Evolutionary conservation across 1,140 invertebrate species (phyloP), one percentile per base, ranked within the genome.

Genomic region (Drosophila nikananu): DNA sequence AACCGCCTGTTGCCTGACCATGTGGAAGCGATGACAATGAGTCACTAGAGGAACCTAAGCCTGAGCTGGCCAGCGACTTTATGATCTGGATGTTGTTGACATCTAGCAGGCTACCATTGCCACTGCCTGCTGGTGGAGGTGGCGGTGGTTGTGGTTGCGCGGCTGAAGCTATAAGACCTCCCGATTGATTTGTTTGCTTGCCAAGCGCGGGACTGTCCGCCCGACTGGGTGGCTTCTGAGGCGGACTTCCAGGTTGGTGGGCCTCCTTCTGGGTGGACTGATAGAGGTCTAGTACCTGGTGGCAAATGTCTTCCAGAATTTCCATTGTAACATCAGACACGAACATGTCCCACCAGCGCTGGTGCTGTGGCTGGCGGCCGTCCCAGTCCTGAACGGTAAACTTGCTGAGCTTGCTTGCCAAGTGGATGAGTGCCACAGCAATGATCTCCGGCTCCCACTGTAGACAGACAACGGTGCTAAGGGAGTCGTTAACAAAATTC

Each of bases 401-500:
- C 93, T 99, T 99, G 90, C 97, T 98, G 27, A 99, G 94, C 93
- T 98, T 98, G n/a, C 97, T 97, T 2, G 98, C 98, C 48, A 99
- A 94, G 93, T 99, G 99, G 95, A 99, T 98, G 2, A 99, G 94
- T 1, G 99, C 98, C n/a, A 99, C 98, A 1, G 98, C 98, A 77
- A 99, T 98, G 49, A 99, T 98, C 94, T 99, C 99, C 13, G 99
- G 98, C 93, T 99, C 99, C 98, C 99, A 99, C 94, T 99, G 98
- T 5, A 99, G 94, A 79, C 97, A 98, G 21, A 99, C 94, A 7
- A 98, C 99, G 15, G 99, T 99, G 91, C 98, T 99, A 55, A 99
- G 94, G 93, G 97, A 98, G 92, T 99, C 99, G 94, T 99, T 99
- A 0, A 99, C 98, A 94, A 99, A 99, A 25, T 98, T 99, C 99